Evolutionary conservation across 2,888 invertebrate species (phyloP).

Genomic region (Caenorhabditis imperialis): DNA sequence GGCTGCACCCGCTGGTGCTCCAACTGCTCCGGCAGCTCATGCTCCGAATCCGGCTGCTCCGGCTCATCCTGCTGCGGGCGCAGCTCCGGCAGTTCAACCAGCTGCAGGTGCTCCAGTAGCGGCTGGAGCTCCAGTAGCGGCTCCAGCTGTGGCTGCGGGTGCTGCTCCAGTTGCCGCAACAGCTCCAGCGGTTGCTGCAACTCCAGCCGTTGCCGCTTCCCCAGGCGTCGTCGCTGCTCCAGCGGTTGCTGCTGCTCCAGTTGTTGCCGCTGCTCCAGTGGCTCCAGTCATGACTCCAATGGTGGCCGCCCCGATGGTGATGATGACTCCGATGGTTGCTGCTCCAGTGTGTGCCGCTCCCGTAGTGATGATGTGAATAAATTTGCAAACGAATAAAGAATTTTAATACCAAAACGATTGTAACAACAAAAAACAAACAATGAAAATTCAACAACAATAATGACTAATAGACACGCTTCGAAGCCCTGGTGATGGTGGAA

Average conservation of each 20-base stretch:
- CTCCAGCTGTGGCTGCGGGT: not conserved
- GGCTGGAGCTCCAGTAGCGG: no score
- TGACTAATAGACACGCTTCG: constrained; percentile 35
- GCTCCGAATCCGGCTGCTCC: no score
- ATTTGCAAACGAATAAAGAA: not conserved
- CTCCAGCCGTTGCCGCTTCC: constrained; percentile 4
- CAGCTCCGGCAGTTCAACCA: no score
- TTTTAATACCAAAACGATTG: constrained; percentile 1
- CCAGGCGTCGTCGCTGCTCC: no score
- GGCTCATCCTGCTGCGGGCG: no score
- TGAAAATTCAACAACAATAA: constrained; percentile 19
- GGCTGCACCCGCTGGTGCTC: not conserved
- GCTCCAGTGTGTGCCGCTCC: no score
- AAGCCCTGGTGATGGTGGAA: constrained; percentile 42
- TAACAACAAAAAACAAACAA: constrained; percentile 10
- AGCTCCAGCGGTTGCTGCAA: not conserved
- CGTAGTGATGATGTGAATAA: no score
- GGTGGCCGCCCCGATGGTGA: not conserved
- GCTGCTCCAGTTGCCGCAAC: constrained; percentile 2
- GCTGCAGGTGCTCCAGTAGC: no score
- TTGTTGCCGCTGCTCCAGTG: not conserved
- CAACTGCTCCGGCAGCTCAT: not conserved
- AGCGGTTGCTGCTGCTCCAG: constrained; percentile 6
- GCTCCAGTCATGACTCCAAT: constrained; percentile 23
- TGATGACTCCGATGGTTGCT: no score